Percentiles rank a stretch among this genome's conserved stretches.
Conservation (phyloP, 37 sponge, comb jelly and placozoan genomes). For the Bolinopsis microptera region DNA sequence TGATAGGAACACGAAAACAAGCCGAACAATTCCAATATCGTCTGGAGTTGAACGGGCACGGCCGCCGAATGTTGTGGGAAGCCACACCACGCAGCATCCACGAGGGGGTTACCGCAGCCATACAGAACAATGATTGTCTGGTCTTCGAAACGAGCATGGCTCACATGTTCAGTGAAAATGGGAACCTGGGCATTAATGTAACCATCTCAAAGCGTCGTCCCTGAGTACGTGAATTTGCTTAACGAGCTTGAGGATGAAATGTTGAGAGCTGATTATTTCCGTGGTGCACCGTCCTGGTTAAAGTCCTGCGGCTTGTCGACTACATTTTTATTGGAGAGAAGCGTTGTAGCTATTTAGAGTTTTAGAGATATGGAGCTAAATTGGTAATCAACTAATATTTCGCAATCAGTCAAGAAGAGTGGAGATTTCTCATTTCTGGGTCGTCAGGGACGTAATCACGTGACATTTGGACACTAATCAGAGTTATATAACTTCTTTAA, state of each 20-base stretch:
- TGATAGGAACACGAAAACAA: slow-evolving; percentile 86
- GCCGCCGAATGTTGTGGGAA: slow-evolving; percentile 90
- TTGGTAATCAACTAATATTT: too few relatives aligned
- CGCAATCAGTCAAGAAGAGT: too few relatives aligned
- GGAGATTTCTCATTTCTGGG: too few relatives aligned
- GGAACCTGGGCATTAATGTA: slow-evolving; percentile 95
- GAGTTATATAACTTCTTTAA: too few relatives aligned
- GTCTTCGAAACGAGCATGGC: slow-evolving; percentile 93
- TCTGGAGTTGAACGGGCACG: slow-evolving; percentile 71
- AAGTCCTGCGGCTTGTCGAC: background rate
- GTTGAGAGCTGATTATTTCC: too few relatives aligned
- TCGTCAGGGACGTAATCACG: too few relatives aligned
- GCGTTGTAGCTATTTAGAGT: background rate
- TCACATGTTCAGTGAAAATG: slow-evolving; percentile 84
- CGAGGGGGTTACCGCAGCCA: slow-evolving; percentile 84
- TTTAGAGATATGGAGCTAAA: background rate
- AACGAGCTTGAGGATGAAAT: too few relatives aligned
- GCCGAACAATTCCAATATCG: slow-evolving; percentile 83
- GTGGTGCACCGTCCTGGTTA: too few relatives aligned
- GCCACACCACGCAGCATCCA: slow-evolving; percentile 91
- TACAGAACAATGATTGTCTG: slow-evolving; percentile 85
- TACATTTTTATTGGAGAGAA: background rate
- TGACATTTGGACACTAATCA: too few relatives aligned
- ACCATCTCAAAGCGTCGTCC: slow-evolving; percentile 73
- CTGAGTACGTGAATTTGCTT: background rate